These are phyloP conservation scores for Anarhynchus alexandrinus DNA, from an alignment of 2,113 vertebrate genomes.

Conservation along the genomic window DNA sequence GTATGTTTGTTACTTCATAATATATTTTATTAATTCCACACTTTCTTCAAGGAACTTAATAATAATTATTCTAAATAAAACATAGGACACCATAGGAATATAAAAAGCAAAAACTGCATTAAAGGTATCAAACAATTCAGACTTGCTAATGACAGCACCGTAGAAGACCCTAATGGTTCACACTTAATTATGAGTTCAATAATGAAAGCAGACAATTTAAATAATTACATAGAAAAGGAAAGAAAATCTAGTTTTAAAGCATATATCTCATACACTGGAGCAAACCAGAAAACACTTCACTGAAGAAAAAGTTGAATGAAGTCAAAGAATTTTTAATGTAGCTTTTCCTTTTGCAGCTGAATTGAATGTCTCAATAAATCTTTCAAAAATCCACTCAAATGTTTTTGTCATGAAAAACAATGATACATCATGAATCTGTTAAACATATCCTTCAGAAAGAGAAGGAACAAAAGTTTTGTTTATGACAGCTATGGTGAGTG, in stretches of 20 bases:
- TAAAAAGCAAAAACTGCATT: background rate
- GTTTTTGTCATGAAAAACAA: background rate
- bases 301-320: conserved; percentile 14
- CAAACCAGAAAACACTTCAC: background rate
- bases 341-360: background rate
- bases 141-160: background rate
- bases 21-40: background rate
- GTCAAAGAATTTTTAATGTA: background rate
- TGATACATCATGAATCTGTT: background rate
- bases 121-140: background rate
- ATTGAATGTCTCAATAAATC: background rate
- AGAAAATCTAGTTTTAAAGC: background rate
- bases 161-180: background rate
- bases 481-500: background rate
- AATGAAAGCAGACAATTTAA: conserved; percentile 7
- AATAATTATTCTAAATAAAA: background rate
- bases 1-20: background rate
- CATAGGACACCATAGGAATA: background rate
- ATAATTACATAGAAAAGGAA: background rate
- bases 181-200: background rate
- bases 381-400: background rate
- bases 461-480: background rate
- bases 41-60: background rate
- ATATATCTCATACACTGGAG: background rate
- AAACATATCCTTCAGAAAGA: background rate